Conservation (phyloP, 2,888 invertebrate species). For the Fragum whitleyi region DNA sequence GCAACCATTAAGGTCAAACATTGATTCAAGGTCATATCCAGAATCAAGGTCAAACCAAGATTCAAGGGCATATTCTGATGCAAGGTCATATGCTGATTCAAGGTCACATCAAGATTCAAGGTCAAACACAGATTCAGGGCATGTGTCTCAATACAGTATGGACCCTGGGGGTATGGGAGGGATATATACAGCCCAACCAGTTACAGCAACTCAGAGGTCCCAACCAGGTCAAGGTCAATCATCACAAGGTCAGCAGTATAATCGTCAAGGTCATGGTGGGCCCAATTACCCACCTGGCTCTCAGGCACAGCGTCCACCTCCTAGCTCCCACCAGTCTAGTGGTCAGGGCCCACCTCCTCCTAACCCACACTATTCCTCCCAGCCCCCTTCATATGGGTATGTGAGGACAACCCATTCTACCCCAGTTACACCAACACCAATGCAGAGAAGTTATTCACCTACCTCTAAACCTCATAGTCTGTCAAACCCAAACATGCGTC, state of each 20-base stretch:
- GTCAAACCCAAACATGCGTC: slow-evolving; percentile 22
- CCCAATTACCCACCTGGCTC: not conserved
- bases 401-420: slow-evolving; percentile 45
- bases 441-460: slow-evolving; percentile 42
- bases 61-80: not conserved
- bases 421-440: slow-evolving; percentile 52
- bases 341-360: slow-evolving; percentile 20
- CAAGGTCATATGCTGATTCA: slow-evolving; percentile 15
- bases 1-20: not conserved
- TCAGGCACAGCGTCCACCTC: slow-evolving; percentile 38
- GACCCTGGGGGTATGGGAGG: slow-evolving; percentile 20
- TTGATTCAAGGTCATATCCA: not conserved
- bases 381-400: slow-evolving; percentile 42
- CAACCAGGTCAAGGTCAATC: not conserved
- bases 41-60: not conserved
- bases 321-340: slow-evolving; percentile 15
- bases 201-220: slow-evolving; percentile 9
- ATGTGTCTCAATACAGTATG: not conserved
- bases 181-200: slow-evolving; percentile 27
- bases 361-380: slow-evolving; percentile 23
- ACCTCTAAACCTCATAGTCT: not conserved
- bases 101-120: slow-evolving; percentile 30
- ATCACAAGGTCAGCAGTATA: not conserved
- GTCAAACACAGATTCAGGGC: slow-evolving; percentile 5
- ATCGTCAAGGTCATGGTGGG: slow-evolving; percentile 19